Percentiles rank a stretch among this genome's conserved stretches.
Evolutionary conservation across 2,888 invertebrate species (phyloP).

Genomic region (Stenchaetothrips biformis): DNA sequence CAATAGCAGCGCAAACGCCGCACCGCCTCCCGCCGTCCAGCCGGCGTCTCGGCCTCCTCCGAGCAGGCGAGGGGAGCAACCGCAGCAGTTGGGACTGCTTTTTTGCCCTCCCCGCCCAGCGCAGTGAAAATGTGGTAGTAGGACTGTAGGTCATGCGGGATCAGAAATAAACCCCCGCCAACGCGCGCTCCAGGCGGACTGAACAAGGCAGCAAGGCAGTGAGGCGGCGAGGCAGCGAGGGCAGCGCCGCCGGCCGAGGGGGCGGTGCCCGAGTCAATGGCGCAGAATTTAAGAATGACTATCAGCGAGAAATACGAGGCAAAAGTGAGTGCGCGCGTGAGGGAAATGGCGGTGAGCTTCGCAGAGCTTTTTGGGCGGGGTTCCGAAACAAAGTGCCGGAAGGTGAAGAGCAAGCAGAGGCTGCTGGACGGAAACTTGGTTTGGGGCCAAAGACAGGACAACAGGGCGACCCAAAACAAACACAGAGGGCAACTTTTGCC

Average conservation of each 20-base stretch:
- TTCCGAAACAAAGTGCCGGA: constrained; percentile 12
- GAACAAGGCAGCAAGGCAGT: too few species aligned
- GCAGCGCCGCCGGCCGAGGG: neutral
- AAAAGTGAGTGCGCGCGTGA: neutral
- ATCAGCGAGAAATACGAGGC: constrained; percentile 7
- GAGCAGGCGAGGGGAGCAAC: too few species aligned
- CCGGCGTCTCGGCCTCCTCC: too few species aligned
- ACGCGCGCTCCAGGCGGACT: too few species aligned
- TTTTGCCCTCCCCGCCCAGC: too few species aligned
- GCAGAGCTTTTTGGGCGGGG: neutral
- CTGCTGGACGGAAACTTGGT: constrained; percentile 20
- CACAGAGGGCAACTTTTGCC: too few species aligned
- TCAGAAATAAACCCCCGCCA: neutral
- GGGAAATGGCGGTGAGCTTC: neutral
- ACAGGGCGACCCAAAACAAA: neutral
- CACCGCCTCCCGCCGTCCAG: too few species aligned
- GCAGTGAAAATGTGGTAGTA: too few species aligned
- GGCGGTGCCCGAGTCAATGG: neutral
- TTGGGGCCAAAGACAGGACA: constrained; percentile 16
- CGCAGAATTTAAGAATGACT: constrained; percentile 14
- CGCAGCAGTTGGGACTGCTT: too few species aligned
- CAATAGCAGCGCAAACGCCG: too few species aligned
- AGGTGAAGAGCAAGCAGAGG: constrained; percentile 5
- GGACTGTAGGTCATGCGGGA: constrained; percentile 11
- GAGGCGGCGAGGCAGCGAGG: too few species aligned